Base-by-base conservation (phyloP, 2,888 invertebrate species). In the Automeris io region DNA sequence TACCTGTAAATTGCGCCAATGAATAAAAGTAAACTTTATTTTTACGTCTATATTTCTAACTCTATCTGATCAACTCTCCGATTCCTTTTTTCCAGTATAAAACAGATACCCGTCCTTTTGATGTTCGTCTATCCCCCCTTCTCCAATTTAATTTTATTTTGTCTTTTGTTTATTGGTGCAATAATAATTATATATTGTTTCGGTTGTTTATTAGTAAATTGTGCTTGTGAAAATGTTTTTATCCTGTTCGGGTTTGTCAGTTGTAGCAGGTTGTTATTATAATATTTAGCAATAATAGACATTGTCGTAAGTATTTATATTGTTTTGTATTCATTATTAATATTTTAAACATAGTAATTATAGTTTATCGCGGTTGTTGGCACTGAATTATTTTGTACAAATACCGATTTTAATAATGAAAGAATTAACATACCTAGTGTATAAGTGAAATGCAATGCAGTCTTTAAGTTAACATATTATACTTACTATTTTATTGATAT, bases 351-450 rank as follows among this genome's bases (percentile, higher is more conserved):
- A 73, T 80, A 73, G 72, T 74, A 65, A 70, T 68, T 67, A 79
- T 76, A 82, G 77, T 83, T 77, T 81, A 80, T 82, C 61, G 70
- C 70, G 74, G 79, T 80, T 76, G 85, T 83, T 81, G 79, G 75
- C 69, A 76, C 67, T 71, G 72, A 80, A 81, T 81, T 80, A 80
- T 78, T 83, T 78, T 85, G 86, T 86, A 85, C 86, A 85, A 85
- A 85, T 81, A 82, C 79, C 77, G 73, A 76, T 79, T 79, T 74
- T 78, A 74, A 71, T 73, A 64, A 70, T 65, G 61, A 46, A 61
- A 62, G 67, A 75, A 70, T 66, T 79, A 80, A 77, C 67, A 57
- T 82, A n/a, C n/a, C n/a, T n/a, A 82, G 75, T 62, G 67, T 41
- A 45, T 81, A 79, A 72, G 72, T 55, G 54, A 58, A 52, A 41